phyloP scores from a whole-genome alignment of 2,113 vertebrate genomes.

The Hippocampus zosterae region DNA sequence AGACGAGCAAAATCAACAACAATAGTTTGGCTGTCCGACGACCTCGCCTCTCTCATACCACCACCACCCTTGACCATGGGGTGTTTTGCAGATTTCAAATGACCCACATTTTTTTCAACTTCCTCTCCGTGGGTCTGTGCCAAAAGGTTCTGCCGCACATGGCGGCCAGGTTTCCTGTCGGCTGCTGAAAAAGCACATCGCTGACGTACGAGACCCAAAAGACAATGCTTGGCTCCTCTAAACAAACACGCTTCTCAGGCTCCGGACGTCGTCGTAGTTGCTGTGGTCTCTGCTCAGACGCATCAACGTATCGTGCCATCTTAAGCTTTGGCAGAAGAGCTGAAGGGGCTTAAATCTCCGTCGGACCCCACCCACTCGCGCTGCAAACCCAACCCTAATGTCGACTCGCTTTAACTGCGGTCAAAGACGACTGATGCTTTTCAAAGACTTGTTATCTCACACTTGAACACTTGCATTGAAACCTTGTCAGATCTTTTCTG shows the following conservation, averaged over 20 bases:
- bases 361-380: background rate
- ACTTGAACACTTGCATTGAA: background rate
- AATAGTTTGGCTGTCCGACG: conserved; percentile 31
- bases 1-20: conserved; percentile 36
- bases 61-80: conserved; percentile 23
- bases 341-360: background rate
- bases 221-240: conserved; percentile 71
- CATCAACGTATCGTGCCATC: conserved; percentile 28
- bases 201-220: conserved; percentile 68
- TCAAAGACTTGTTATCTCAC: background rate
- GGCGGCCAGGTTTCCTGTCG: conserved; percentile 74
- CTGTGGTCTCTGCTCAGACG: background rate
- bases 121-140: conserved; percentile 73
- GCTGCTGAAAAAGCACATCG: conserved; percentile 64
- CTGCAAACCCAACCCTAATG: background rate
- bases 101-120: conserved; percentile 69
- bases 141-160: conserved; percentile 79
- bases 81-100: conserved; percentile 73
- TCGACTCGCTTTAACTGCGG: too few species aligned
- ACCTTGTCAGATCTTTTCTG: background rate
- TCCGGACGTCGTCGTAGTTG: conserved; percentile 13
- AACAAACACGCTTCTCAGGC: conserved; percentile 63
- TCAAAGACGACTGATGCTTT: background rate
- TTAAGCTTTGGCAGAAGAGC: conserved; percentile 20
- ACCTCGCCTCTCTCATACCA: conserved; percentile 16